Base-by-base conservation (phyloP, 2,113 vertebrate genomes). In the Coturnix japonica region DNA sequence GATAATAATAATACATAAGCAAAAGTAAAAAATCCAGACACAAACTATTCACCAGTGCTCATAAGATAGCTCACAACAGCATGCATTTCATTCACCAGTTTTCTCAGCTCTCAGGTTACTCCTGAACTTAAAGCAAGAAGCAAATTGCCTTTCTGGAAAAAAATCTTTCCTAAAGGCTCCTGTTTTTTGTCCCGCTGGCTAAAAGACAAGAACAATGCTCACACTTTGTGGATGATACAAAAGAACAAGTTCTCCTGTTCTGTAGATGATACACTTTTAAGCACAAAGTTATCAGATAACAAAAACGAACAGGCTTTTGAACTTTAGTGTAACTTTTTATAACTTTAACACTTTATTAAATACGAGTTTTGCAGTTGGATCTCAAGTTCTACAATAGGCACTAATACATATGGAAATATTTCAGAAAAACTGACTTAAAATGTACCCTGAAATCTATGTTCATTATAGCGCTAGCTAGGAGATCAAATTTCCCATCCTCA, bases 401-500 rank as follows among this genome's bases (percentile, higher is more conserved):
- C 53, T 60, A 72, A 77, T 47, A 90, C 51, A 23, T 37, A 90
- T 39, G 28, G 57, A 43, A 87, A 82, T 53, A 84, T 37, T 83
- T 89, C 51, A 94, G 83, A 26, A 66, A 72, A 46, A 94, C 54
- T 70, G 66, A 46, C 81, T 79, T 71, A 9, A 75, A 95, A 95
- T 2, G 19, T 16, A 81, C 63, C 86, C 90, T 84, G 83, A 95
- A 95, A 92, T 75, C 86, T 51, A 76, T 54, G 47, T 81, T 91
- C 74, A 87, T 70, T 87, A 49, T 1, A 87, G 80, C 7, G 80
- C 78, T 90, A 93, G 73, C 85, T 79, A 49, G 33, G 77, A 87
- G 90, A 51, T 95, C 81, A 22, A 14, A 31, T 95, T 95, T 89
- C 92, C 66, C 89, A 73, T 14, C 74, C 77, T 94, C 86, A 90